Percentiles rank a stretch among this genome's conserved stretches.
phyloP scores from a whole-genome alignment of 2,113 vertebrate species.

The Poeciliopsis occidentalis region DNA sequence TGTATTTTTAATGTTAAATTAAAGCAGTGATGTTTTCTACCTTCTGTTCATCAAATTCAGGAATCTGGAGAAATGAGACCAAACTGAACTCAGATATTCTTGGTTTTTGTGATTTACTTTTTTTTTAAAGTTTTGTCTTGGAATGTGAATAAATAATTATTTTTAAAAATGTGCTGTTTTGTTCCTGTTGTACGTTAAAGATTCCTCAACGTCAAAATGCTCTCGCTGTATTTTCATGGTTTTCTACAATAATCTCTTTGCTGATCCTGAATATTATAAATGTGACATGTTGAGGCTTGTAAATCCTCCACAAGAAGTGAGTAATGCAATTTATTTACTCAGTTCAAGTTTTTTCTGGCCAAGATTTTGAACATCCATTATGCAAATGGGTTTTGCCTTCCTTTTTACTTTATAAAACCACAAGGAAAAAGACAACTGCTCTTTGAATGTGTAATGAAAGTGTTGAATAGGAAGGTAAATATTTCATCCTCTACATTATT shows the following conservation, averaged over 20 bases:
- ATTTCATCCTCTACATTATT: no score
- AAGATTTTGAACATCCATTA: neutral
- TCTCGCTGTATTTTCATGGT: no score
- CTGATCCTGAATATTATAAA: no score
- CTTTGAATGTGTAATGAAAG: neutral
- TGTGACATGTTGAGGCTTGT: no score
- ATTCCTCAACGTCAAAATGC: neutral
- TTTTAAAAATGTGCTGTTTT: neutral
- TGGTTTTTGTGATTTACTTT: neutral
- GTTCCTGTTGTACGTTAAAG: neutral
- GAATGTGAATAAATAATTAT: conserved; percentile 8
- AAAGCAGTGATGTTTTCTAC: neutral
- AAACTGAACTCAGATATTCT: neutral
- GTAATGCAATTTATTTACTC: no score
- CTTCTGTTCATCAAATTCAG: neutral
- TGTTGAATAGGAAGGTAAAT: neutral
- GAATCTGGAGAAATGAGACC: neutral
- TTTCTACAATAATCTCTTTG: no score
- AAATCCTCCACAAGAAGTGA: no score
- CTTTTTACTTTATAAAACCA: neutral
- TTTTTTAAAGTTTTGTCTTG: neutral
- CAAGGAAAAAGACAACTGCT: neutral
- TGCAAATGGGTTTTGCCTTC: neutral
- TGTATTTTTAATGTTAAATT: neutral
- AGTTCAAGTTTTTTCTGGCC: no score